Percentiles rank a stretch among this genome's conserved stretches.
These are phyloP conservation scores for Agriopis aurantiaria DNA, from an alignment of 2,888 invertebrate species.

Conservation along the genomic window DNA sequence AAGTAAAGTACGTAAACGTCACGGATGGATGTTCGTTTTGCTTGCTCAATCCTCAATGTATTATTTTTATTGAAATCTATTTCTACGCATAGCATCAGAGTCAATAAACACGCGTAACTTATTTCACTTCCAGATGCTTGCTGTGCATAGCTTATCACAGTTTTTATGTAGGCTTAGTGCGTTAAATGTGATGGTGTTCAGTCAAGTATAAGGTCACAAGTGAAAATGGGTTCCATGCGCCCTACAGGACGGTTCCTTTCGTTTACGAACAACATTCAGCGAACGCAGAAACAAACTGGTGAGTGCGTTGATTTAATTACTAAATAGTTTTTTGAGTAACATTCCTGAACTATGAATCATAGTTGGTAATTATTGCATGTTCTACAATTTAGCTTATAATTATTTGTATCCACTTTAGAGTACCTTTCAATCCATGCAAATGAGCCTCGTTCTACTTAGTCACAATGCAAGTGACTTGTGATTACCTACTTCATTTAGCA, in stretches of 20 bases:
- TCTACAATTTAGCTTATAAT: background rate
- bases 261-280: conserved; percentile 87
- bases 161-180: conserved; percentile 41
- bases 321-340: conserved; percentile 45
- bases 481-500: background rate
- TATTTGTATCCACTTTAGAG: background rate
- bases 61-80: conserved; percentile 74
- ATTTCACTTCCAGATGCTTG: conserved; percentile 66
- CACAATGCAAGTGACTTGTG: background rate
- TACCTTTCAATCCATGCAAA: background rate
- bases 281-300: conserved; percentile 85
- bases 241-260: conserved; percentile 87
- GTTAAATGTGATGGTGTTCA: conserved; percentile 63
- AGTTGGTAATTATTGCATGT: conserved; percentile 27
- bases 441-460: background rate
- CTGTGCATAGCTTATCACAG: conserved; percentile 57
- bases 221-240: conserved; percentile 87
- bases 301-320: conserved; percentile 52
- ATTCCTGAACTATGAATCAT: conserved; percentile 67
- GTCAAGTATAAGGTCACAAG: conserved; percentile 47
- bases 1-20: conserved; percentile 2
- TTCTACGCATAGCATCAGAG: conserved; percentile 62
- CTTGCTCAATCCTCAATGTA: conserved; percentile 41
- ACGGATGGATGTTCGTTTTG: conserved; percentile 30
- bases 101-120: conserved; percentile 61